Base-by-base conservation (phyloP, 2,113 vertebrate genomes). In the Xenus cinereus region DNA sequence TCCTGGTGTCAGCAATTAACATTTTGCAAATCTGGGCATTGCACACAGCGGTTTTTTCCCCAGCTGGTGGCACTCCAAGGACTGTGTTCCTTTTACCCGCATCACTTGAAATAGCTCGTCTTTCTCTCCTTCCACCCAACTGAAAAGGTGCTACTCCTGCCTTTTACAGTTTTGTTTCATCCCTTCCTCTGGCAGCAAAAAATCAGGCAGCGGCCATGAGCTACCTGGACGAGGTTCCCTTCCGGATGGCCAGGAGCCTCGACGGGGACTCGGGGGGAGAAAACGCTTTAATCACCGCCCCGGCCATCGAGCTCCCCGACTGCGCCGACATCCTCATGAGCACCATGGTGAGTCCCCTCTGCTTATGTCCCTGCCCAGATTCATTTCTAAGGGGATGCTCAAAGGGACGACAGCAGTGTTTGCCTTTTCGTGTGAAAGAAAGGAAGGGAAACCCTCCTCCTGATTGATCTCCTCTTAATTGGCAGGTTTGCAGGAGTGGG, bases 201-300 rank as follows among this genome's bases (percentile, higher is more conserved):
- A 59, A 27, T 59, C 50, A 51, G 80, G 53, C n/a, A 7, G 54
- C 26, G 24, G 74, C 32, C 13, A 98, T 98, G 98, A 98, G 78
- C 86, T 98, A 94, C 83, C 98, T 99, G 84, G 98, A 99, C 37
- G 98, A 97, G 18, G 84, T 99, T 72, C 98, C 99, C 35, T 98
- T 99, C 95, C 98, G 98, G 93, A 97, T 97, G 4, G 95, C 98
- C 35, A 74, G 95, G 51, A 97, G 77, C 73, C 91, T 97, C 17
- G 50, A 87, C 4, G 90, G 95, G 19, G 84, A 97, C 72, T 87
- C 94, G 2, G 93, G 46, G 53, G 96, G 93, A 51, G 96, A 98
- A 27, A 77, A 94, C 27, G 4, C 93, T 41, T 96, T 92, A 14
- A 10, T 93, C 16, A 72, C 84, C 0, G 94, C 91, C 11, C 98